Conservation (phyloP, 2,888 invertebrate species). For the Trissoscelio sp. region DNA sequence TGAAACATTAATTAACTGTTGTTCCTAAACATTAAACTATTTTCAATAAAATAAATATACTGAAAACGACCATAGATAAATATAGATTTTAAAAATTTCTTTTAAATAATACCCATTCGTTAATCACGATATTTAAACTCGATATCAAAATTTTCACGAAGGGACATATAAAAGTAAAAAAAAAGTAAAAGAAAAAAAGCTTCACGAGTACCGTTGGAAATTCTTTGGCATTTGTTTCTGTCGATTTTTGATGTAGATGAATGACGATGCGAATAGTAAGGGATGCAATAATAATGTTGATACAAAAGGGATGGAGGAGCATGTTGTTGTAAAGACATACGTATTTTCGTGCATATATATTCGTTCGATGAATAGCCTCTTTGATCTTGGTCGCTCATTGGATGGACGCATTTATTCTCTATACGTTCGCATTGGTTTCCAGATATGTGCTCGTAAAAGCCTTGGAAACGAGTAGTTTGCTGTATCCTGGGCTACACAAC, state of each 20-base stretch:
- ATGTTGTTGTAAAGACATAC: constrained; percentile 67
- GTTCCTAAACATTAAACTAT: no score
- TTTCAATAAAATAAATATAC: no score
- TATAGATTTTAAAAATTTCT: no score
- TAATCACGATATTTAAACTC: constrained; percentile 5
- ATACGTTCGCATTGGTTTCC: constrained; percentile 67
- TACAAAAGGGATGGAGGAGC: constrained; percentile 66
- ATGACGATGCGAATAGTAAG: constrained; percentile 61
- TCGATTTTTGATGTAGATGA: constrained; percentile 65
- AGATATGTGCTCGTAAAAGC: constrained; percentile 67
- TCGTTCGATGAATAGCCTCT: constrained; percentile 78
- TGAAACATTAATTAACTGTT: no score
- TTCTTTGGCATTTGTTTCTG: constrained; percentile 62
- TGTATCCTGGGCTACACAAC: constrained; percentile 30
- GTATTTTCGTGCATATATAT: constrained; percentile 69
- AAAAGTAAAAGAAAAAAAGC: neutral
- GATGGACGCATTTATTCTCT: constrained; percentile 68
- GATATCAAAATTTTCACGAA: constrained; percentile 2
- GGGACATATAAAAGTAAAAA: neutral
- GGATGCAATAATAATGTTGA: constrained; percentile 75
- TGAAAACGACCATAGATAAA: no score
- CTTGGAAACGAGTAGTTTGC: constrained; percentile 61
- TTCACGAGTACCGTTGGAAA: neutral
- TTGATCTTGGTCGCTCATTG: constrained; percentile 78
- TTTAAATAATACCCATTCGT: no score